A percentile compares a stretch with the other conserved stretches of the same genome.
phyloP scores from a whole-genome alignment of 1,140 invertebrate species.

The Cydia fagiglandana region DNA sequence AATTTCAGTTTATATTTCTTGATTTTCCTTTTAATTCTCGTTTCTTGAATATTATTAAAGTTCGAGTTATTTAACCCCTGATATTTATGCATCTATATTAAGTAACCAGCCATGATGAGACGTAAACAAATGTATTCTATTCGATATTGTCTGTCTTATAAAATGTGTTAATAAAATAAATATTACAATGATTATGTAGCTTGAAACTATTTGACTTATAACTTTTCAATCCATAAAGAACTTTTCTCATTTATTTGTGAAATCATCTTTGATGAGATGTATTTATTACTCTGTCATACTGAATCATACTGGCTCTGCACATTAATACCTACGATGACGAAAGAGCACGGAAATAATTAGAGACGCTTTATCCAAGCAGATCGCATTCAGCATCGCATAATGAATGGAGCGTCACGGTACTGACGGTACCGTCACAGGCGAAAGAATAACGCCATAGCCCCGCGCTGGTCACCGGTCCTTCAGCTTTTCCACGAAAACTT shows the following conservation, averaged over 20 bases:
- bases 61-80: not conserved
- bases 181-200: no score
- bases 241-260: no score
- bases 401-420: slow-evolving; percentile 67
- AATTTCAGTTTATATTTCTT: not conserved
- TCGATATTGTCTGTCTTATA: no score
- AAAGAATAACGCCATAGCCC: slow-evolving; percentile 50
- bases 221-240: no score
- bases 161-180: no score
- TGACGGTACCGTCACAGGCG: slow-evolving; percentile 50
- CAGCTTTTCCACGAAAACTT: not conserved
- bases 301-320: slow-evolving; percentile 46
- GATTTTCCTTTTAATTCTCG: not conserved
- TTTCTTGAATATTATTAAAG: not conserved
- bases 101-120: no score
- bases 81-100: no score
- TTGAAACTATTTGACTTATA: no score
- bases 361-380: slow-evolving; percentile 66
- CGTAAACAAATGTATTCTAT: no score
- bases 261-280: not conserved
- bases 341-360: slow-evolving; percentile 72
- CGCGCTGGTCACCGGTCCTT: not conserved
- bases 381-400: slow-evolving; percentile 69
- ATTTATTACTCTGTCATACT: not conserved
- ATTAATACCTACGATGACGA: slow-evolving; percentile 58